A percentile compares a stretch with the other conserved stretches of the same genome.
phyloP scores from a whole-genome alignment of 1,140 invertebrate genomes.

The Polypedilum vanderplanki region DNA sequence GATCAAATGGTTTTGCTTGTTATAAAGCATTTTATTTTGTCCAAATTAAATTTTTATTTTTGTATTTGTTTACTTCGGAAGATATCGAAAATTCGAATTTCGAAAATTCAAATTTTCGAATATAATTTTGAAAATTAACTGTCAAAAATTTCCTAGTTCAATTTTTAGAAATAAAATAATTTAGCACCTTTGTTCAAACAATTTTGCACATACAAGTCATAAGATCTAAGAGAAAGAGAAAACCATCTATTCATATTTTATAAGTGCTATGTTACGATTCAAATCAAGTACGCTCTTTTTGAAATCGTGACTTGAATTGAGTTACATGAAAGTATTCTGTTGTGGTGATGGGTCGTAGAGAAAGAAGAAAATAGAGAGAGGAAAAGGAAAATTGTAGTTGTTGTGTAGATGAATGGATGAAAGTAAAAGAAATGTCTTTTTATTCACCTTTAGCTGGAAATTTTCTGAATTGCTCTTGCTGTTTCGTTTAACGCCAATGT shows the following conservation, averaged over 20 bases:
- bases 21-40: too few relatives aligned
- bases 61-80: too few relatives aligned
- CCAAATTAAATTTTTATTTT: too few relatives aligned
- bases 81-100: too few relatives aligned
- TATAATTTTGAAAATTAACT: too few relatives aligned
- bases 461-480: not conserved
- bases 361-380: not conserved
- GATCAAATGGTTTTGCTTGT: too few relatives aligned
- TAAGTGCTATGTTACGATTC: slow-evolving; percentile 19
- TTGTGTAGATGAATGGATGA: not conserved
- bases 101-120: too few relatives aligned
- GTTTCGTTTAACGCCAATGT: not conserved
- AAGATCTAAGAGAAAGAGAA: not conserved
- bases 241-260: slow-evolving; percentile 24
- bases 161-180: not conserved
- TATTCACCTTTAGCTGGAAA: not conserved
- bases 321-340: too few relatives aligned
- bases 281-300: slow-evolving; percentile 27
- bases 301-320: slow-evolving; percentile 24
- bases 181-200: not conserved
- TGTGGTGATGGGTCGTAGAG: too few relatives aligned
- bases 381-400: not conserved
- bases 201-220: not conserved
- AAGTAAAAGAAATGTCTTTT: not conserved
- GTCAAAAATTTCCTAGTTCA: too few relatives aligned